Conservation (phyloP, 2,113 vertebrate species). For the Tragulus kanchil region DNA sequence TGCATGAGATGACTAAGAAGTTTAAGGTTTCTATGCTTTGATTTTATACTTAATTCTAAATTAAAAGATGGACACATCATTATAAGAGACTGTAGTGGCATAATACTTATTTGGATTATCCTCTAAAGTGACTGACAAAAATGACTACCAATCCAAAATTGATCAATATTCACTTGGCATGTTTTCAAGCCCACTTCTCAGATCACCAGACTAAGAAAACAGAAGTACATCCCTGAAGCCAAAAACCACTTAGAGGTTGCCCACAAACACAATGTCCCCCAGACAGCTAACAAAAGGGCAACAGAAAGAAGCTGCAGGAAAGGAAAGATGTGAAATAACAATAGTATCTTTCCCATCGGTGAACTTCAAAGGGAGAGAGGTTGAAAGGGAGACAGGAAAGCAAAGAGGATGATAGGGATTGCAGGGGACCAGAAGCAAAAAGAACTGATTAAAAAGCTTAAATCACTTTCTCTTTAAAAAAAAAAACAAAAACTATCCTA, state of each 20-base stretch:
- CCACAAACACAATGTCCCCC: conserved; percentile 12
- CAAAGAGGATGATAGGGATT: neutral
- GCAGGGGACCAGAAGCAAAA: neutral
- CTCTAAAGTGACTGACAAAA: neutral
- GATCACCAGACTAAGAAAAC: conserved; percentile 1
- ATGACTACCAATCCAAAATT: neutral
- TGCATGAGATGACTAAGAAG: neutral
- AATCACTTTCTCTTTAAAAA: neutral
- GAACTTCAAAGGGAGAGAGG: conserved; percentile 62
- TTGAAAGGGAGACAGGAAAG: conserved; percentile 50
- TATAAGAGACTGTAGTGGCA: neutral
- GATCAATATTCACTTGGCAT: conserved; percentile 21
- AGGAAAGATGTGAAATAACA: conserved; percentile 71
- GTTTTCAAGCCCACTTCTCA: neutral
- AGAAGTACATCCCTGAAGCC: neutral
- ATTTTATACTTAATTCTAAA: conserved; percentile 38
- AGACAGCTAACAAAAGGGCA: conserved; percentile 54
- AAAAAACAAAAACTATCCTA: too few relatives aligned
- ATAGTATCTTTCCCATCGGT: conserved; percentile 64
- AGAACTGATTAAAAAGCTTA: conserved; percentile 39
- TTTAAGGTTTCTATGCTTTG: neutral
- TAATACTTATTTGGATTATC: neutral
- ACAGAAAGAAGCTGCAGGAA: conserved; percentile 57
- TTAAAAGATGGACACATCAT: neutral
- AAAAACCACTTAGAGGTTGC: conserved; percentile 54